Percentiles rank a stretch among this genome's conserved stretches.
Conservation (phyloP, 2,888 invertebrate genomes). For the Drosophila monieri region DNA sequence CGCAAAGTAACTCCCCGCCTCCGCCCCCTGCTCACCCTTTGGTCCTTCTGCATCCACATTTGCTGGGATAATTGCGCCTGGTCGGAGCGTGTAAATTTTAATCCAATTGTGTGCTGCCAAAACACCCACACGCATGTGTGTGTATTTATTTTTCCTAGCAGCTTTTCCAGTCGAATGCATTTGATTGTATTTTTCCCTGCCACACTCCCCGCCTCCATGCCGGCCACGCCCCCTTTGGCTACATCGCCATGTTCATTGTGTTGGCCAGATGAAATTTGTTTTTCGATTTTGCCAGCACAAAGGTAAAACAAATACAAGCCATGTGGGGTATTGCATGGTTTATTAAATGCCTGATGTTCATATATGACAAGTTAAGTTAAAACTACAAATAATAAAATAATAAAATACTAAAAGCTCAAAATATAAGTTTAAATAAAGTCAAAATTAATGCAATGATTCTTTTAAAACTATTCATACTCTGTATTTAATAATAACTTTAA, state of each 20-base stretch:
- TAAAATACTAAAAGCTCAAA: neutral
- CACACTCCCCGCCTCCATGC: constrained; percentile 39
- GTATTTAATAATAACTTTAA: no score
- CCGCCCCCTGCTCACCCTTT: neutral
- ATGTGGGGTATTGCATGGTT: neutral
- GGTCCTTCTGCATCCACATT: constrained; percentile 1
- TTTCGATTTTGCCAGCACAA: constrained; percentile 50
- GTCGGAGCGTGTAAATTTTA: constrained; percentile 78
- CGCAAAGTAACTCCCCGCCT: constrained; percentile 47
- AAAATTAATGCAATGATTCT: no score
- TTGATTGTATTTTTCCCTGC: constrained; percentile 75
- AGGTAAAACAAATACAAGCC: constrained; percentile 53
- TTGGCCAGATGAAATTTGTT: constrained; percentile 65
- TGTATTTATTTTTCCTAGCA: constrained; percentile 76
- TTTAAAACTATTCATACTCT: neutral
- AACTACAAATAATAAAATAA: neutral
- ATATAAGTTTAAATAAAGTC: no score
- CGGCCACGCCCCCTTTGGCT: constrained; percentile 22
- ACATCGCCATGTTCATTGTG: constrained; percentile 61
- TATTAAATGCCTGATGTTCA: neutral
- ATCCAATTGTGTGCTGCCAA: constrained; percentile 78
- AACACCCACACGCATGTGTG: constrained; percentile 59
- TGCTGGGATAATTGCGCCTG: constrained; percentile 71
- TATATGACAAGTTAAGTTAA: neutral
- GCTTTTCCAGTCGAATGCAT: constrained; percentile 78